Evolutionary conservation across 2,113 vertebrate genomes (phyloP), one percentile per base, ranked within the genome.

Genomic region (Cygnus atratus): DNA sequence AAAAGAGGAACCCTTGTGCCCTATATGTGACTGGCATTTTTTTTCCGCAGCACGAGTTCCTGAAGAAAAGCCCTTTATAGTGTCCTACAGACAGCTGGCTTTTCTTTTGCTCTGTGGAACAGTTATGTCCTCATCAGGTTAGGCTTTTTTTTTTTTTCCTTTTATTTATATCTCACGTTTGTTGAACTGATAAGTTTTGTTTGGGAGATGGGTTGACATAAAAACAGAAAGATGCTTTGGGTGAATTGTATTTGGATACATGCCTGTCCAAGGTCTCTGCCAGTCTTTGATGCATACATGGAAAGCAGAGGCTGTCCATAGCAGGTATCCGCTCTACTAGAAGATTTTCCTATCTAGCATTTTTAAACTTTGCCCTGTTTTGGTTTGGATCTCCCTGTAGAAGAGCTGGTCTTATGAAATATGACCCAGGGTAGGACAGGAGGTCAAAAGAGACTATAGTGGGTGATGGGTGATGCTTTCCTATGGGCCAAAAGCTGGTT

Each of bases 191-290:
- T 15, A 5, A 8, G 9, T 57, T 74, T 41, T 89, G 31, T n/a
- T 0, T 2, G 6, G 55, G 59, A 74, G 25, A 62, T 0, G 3
- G 5, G 29, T 4, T 77, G 82, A 46, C 14, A 6, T 4, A 25
- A 50, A 68, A 74, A 18, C 0, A 48, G 35, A 78, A 48, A 4
- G 13, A 10, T 37, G 15, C 10, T 58, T 90, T 73, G 35, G 46
- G 28, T 26, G 55, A 59, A 25, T 6, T 9, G 11, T 28, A 17
- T 82, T 66, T 50, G 9, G 59, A n/a, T 35, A 26, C 28, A 33
- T 46, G 48, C 21, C 29, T 55, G 29, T 50, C n/a, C 43, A 73
- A 84, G 4, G 24, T 48, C 75, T 63, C 37, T 39, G 75, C 15
- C 46, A 58, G 17, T 12, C 24, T 37, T 66, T 46, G 22, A 16